Evolutionary conservation across 2,888 invertebrate species (phyloP).

Genomic region (Cylloceria caligata): DNA sequence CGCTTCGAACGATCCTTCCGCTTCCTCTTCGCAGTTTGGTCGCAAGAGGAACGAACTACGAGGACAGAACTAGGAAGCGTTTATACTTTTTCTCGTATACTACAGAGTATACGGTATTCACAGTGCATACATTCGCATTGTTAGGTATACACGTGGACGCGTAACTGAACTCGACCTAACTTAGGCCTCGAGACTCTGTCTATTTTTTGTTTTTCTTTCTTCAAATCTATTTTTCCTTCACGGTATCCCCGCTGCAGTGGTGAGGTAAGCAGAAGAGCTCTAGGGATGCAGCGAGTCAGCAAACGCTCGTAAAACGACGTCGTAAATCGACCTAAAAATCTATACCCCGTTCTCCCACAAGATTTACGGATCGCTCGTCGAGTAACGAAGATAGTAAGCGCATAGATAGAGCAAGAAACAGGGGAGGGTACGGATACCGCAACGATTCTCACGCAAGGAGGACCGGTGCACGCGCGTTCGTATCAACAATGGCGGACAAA

Average conservation of each 20-base stretch:
- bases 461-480: conserved; percentile 26
- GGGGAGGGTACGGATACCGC: conserved; percentile 46
- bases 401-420: conserved; percentile 9
- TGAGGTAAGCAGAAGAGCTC: neutral
- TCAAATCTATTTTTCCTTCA: conserved; percentile 20
- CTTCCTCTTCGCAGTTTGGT: conserved; percentile 51
- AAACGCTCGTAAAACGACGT: conserved; percentile 69
- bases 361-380: conserved; percentile 68
- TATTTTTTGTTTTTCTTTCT: conserved; percentile 3
- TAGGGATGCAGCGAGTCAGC: conserved; percentile 13
- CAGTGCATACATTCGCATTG: conserved; percentile 34
- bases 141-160: conserved; percentile 31
- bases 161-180: conserved; percentile 55
- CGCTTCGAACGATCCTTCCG: conserved; percentile 64
- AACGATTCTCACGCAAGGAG: conserved; percentile 52
- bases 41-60: conserved; percentile 27
- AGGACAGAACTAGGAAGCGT: conserved; percentile 63
- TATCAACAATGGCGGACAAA: conserved; percentile 61
- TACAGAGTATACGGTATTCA: neutral
- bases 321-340: conserved; percentile 72
- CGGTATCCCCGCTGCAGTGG: conserved; percentile 2
- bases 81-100: conserved; percentile 43
- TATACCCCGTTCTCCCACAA: conserved; percentile 69
- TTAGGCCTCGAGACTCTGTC: conserved; percentile 22
- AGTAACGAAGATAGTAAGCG: conserved; percentile 31